Evolutionary conservation across 2,797 vertebrate species (phyloP).

Genomic region (Myotis daubentonii): DNA sequence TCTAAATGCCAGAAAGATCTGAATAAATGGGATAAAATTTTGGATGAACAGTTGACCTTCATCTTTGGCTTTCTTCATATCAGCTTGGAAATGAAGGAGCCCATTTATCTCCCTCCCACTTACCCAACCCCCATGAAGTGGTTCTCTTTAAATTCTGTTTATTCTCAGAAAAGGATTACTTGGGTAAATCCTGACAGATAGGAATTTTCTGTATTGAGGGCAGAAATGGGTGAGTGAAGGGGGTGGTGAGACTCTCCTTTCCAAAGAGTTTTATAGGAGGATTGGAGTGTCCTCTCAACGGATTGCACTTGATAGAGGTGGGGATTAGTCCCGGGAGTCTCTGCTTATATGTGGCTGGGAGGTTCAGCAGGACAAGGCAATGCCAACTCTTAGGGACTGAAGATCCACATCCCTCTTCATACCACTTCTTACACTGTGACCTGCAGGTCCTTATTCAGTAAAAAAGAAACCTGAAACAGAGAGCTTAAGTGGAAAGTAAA

Average conservation of each 20-base stretch:
- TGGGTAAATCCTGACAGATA: not conserved
- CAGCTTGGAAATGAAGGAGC: not conserved
- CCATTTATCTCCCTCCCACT: not conserved
- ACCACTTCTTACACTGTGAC: not conserved
- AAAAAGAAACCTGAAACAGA: not conserved
- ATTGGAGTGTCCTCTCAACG: not conserved
- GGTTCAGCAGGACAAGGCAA: not conserved
- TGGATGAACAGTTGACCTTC: not conserved
- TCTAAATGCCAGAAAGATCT: slow-evolving; percentile 59
- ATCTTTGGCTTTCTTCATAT: slow-evolving; percentile 37
- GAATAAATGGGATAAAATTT: slow-evolving; percentile 47
- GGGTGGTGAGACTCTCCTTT: not conserved
- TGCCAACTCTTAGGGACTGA: not conserved
- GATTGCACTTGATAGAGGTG: not conserved
- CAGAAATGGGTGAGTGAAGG: not conserved
- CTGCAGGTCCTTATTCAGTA: not conserved
- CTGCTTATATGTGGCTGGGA: not conserved
- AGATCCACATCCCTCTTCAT: not conserved
- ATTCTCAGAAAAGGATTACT: not conserved
- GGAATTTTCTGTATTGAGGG: not conserved
- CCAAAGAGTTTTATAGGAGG: not conserved
- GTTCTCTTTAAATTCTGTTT: slow-evolving; percentile 16
- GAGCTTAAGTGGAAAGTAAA: slow-evolving; percentile 2
- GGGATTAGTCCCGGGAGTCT: not conserved
- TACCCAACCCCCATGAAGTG: not conserved